These are phyloP conservation scores for Xestia ashworthii DNA, from an alignment of 2,888 invertebrate species.

Conservation along the genomic window DNA sequence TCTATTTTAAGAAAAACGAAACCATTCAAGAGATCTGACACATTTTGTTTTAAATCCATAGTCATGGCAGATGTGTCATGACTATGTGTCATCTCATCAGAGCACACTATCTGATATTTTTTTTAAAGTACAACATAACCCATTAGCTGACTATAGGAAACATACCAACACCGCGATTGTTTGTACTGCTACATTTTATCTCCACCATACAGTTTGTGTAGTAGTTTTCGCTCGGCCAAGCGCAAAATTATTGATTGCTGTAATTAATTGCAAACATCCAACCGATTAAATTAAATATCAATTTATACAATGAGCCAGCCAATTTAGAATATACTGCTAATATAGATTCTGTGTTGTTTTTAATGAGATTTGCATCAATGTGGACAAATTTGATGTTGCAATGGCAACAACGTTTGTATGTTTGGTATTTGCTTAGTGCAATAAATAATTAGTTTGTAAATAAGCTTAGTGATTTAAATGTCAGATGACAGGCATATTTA, in stretches of 20 bases:
- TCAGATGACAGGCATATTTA: not conserved
- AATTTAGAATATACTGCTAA: slow-evolving; percentile 55
- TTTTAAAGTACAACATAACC: not conserved
- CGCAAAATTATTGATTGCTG: slow-evolving; percentile 87
- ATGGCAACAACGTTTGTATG: slow-evolving; percentile 6
- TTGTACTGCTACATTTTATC: slow-evolving; percentile 72
- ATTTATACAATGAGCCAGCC: slow-evolving; percentile 69
- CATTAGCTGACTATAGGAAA: slow-evolving; percentile 19
- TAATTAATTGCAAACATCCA: slow-evolving; percentile 87
- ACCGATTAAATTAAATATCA: slow-evolving; percentile 80
- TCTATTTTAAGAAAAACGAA: too few relatives aligned
- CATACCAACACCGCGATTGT: slow-evolving; percentile 28
- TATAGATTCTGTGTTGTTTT: slow-evolving; percentile 41
- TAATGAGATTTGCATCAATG: slow-evolving; percentile 33
- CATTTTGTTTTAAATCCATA: too few relatives aligned
- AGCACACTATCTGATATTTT: not conserved
- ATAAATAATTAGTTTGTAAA: not conserved
- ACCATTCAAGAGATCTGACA: too few relatives aligned
- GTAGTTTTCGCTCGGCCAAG: slow-evolving; percentile 83
- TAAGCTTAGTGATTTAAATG: not conserved
- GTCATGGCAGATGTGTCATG: too few relatives aligned
- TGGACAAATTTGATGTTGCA: slow-evolving; percentile 12
- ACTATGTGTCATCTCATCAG: too few relatives aligned
- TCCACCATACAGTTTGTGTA: slow-evolving; percentile 75
- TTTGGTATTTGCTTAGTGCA: slow-evolving; percentile 6